A percentile compares a stretch with the other conserved stretches of the same genome.
Evolutionary conservation across 2,888 invertebrate genomes (phyloP).

Genomic region (Thera obeliscata): DNA sequence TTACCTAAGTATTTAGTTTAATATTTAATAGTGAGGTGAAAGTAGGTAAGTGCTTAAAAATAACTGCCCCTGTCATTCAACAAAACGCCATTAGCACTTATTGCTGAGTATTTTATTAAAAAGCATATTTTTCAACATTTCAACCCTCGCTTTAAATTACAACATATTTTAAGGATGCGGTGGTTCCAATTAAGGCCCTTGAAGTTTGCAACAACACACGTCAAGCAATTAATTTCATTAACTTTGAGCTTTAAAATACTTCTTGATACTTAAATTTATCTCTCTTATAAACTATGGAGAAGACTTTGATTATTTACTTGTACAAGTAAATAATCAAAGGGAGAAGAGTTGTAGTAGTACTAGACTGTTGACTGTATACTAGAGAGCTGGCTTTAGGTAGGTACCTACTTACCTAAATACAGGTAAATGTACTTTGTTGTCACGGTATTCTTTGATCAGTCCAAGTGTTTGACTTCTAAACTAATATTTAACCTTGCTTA

Average conservation of each 20-base stretch:
- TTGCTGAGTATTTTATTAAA: constrained; percentile 30
- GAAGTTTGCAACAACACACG: constrained; percentile 15
- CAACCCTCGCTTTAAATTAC: constrained; percentile 24
- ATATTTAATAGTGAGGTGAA: too few relatives aligned
- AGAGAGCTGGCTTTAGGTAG: neutral
- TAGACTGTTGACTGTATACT: too few relatives aligned
- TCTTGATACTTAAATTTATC: constrained; percentile 15
- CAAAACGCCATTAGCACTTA: neutral
- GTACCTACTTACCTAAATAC: too few relatives aligned
- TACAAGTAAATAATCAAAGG: too few relatives aligned
- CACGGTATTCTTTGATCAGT: neutral
- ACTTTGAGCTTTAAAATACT: constrained; percentile 12
- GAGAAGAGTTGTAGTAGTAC: too few relatives aligned
- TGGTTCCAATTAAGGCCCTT: constrained; percentile 23
- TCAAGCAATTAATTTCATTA: constrained; percentile 1
- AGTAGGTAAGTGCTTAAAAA: too few relatives aligned
- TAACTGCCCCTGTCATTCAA: neutral
- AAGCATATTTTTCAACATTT: constrained; percentile 8
- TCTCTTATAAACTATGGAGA: too few relatives aligned
- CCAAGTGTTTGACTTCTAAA: constrained; percentile 7
- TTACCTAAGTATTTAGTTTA: too few relatives aligned
- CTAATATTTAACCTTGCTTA: constrained; percentile 6
- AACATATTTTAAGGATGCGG: constrained; percentile 28
- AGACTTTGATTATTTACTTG: too few relatives aligned
- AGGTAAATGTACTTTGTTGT: neutral